Evolutionary conservation across 2,113 vertebrate species (phyloP).

Genomic region (Kryptolebias marmoratus): DNA sequence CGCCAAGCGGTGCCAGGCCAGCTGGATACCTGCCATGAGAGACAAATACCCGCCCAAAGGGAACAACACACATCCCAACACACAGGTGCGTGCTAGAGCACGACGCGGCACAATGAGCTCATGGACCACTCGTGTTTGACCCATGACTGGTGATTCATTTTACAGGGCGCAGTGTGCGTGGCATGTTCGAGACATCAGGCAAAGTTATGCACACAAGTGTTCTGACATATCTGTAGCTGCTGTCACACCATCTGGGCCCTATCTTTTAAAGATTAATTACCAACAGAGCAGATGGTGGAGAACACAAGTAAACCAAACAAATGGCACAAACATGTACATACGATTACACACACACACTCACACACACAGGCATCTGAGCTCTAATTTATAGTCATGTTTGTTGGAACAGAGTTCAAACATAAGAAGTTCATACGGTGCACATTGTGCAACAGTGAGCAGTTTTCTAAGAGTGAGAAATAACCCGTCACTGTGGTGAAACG

Average conservation of each 20-base stretch:
- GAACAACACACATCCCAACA: slow-evolving; percentile 49
- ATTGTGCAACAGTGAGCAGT: background rate
- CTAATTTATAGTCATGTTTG: background rate
- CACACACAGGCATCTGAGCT: background rate
- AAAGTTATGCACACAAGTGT: background rate
- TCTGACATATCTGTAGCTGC: slow-evolving; percentile 1
- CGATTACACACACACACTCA: background rate
- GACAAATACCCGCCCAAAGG: slow-evolving; percentile 80
- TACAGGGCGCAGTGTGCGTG: background rate
- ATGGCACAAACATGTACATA: background rate
- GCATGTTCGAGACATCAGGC: background rate
- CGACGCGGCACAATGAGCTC: background rate
- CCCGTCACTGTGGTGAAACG: background rate
- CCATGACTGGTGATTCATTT: background rate
- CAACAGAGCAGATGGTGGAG: background rate
- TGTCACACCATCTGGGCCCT: slow-evolving; percentile 26
- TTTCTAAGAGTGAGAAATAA: background rate
- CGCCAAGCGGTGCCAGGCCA: slow-evolving; percentile 81
- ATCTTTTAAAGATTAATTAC: slow-evolving; percentile 7
- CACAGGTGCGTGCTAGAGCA: slow-evolving; percentile 64
- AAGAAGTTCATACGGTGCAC: background rate
- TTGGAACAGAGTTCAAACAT: background rate
- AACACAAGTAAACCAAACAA: slow-evolving; percentile 11
- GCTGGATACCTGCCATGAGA: slow-evolving; percentile 83
- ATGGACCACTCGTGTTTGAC: background rate